phyloP scores from a whole-genome alignment of 2,888 invertebrate species.

The Morinoia aosen region DNA sequence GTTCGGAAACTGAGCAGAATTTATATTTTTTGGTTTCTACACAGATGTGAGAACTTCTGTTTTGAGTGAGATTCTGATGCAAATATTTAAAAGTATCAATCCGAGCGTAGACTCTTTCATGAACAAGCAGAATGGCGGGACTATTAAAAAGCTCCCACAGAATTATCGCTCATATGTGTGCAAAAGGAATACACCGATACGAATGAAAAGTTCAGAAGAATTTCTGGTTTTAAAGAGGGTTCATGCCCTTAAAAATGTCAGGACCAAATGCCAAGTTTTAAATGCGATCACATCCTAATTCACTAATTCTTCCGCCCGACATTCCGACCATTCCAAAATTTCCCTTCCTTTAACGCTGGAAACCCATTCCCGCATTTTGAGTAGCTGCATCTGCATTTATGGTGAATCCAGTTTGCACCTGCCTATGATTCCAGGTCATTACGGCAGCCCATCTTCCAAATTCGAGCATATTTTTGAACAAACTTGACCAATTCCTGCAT shows the following conservation, averaged over 20 bases:
- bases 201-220: background rate
- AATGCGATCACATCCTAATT: background rate
- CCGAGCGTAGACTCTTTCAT: too few relatives aligned
- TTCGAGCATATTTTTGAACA: slow-evolving; percentile 31
- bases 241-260: background rate
- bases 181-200: background rate
- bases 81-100: too few relatives aligned
- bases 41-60: too few relatives aligned
- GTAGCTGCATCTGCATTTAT: background rate
- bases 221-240: background rate
- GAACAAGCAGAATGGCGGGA: background rate
- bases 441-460: background rate
- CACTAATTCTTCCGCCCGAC: background rate
- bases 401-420: background rate
- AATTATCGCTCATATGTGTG: background rate
- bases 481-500: slow-evolving; percentile 32
- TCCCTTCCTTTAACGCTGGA: background rate
- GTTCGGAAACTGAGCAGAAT: background rate
- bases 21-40: background rate
- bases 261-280: background rate
- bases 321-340: slow-evolving; percentile 4
- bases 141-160: background rate
- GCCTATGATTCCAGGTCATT: slow-evolving; percentile 45
- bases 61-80: too few relatives aligned
- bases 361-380: slow-evolving; percentile 21